Percentiles rank a stretch among this genome's conserved stretches.
phyloP scores from a whole-genome alignment of 1,140 invertebrate species.

The Zaprionus ghesquierei region DNA sequence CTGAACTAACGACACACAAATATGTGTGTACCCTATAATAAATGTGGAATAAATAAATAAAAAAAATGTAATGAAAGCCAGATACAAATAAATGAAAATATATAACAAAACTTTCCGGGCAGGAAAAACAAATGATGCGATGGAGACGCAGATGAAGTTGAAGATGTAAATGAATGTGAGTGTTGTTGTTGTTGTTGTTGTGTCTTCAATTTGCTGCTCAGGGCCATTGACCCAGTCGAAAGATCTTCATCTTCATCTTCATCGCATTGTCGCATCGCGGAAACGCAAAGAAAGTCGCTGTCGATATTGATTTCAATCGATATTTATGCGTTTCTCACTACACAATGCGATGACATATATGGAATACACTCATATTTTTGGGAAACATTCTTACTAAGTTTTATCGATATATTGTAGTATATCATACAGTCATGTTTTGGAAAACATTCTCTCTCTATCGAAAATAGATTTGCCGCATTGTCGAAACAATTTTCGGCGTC shows the following conservation, averaged over 20 bases:
- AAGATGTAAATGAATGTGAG: conserved; percentile 18
- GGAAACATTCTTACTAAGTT: too few relatives aligned
- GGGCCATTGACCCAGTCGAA: conserved; percentile 32
- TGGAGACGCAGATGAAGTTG: background rate
- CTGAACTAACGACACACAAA: conserved; percentile 70
- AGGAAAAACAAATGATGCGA: conserved; percentile 48
- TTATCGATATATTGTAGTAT: background rate
- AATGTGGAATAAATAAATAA: conserved; percentile 80
- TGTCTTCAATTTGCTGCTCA: conserved; percentile 44
- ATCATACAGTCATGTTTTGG: background rate
- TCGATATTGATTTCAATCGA: background rate
- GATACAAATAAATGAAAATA: conserved; percentile 76
- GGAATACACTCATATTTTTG: too few relatives aligned
- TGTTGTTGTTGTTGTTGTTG: conserved; percentile 4
- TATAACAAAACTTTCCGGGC: conserved; percentile 72
- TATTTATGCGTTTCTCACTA: background rate
- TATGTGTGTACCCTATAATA: conserved; percentile 68
- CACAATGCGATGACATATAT: too few relatives aligned
- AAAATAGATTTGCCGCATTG: background rate
- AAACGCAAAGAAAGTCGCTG: background rate
- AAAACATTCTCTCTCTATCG: background rate
- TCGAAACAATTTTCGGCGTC: background rate
- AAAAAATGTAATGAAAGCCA: conserved; percentile 78
- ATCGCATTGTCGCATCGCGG: background rate
- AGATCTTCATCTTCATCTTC: conserved; percentile 23